Evolutionary conservation across 2,113 vertebrate species (phyloP).

Genomic region (Macaca fascicularis): T2T-MFA8v1.1 NC_088391.1:37696001-37696500

Average conservation of each 20-base stretch:
- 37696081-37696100: no score
- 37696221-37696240: neutral
- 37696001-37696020: no score
- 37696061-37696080: no score
- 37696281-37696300: neutral
- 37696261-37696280: neutral
- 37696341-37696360: neutral
- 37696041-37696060: no score
- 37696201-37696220: neutral
- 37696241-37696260: neutral
- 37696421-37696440: neutral
- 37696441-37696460: neutral
- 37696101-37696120: no score
- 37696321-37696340: neutral
- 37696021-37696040: no score
- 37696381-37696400: neutral
- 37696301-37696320: neutral
- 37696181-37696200: neutral
- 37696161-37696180: neutral
- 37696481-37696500: neutral
- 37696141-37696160: neutral
- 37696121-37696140: no score
- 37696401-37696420: neutral
- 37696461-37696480: neutral
- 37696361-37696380: neutral